phyloP scores from a whole-genome alignment of 2,113 vertebrate genomes.

The Scolopax mira region DNA sequence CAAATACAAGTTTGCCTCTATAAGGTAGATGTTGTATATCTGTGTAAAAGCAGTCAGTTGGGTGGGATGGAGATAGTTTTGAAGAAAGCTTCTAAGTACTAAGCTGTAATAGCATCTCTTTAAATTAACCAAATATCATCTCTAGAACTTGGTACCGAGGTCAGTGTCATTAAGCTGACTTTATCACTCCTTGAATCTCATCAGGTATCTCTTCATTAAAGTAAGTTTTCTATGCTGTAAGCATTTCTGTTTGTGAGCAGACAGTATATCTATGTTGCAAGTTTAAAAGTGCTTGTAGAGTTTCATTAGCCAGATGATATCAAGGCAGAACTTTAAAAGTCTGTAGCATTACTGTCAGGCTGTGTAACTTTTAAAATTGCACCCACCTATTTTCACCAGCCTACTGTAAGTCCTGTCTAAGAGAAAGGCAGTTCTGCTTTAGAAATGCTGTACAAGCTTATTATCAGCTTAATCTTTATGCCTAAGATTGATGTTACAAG shows the following conservation, averaged over 20 bases:
- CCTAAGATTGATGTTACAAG: not conserved
- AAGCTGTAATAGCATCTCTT: not conserved
- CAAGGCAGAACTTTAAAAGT: not conserved
- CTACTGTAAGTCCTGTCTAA: not conserved
- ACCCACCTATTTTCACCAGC: not conserved
- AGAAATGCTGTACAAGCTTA: not conserved
- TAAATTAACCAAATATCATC: not conserved
- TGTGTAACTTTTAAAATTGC: not conserved
- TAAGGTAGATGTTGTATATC: too few species aligned
- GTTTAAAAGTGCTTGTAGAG: not conserved
- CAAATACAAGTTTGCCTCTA: too few species aligned
- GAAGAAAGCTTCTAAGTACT: not conserved
- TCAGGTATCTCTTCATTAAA: not conserved
- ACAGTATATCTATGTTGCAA: not conserved
- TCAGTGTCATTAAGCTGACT: not conserved
- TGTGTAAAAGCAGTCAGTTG: not conserved
- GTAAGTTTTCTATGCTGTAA: not conserved
- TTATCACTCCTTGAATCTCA: not conserved
- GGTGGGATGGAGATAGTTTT: not conserved
- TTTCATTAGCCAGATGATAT: not conserved
- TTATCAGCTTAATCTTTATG: not conserved
- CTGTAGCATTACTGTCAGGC: not conserved
- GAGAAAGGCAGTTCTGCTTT: not conserved
- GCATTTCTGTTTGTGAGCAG: not conserved
- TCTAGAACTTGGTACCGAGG: not conserved